Conservation (phyloP, 2,797 vertebrate genomes). For the Podarcis lilfordi region DNA sequence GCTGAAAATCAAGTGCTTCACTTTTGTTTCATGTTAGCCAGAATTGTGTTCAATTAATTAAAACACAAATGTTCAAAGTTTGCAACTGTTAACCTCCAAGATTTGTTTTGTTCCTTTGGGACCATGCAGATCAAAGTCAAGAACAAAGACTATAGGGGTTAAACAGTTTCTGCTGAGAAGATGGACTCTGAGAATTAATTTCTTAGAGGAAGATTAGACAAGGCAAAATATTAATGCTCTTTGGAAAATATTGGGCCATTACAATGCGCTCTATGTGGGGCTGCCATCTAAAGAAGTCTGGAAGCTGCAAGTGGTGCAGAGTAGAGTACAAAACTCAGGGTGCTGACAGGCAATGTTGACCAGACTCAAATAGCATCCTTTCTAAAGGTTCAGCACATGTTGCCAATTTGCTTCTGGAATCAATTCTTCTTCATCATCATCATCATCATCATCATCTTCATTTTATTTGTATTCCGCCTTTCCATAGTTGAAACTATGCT, state of each 20-base stretch:
- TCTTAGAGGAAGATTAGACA: conserved; percentile 13
- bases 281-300: too few species aligned
- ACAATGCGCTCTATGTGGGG: too few species aligned
- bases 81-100: conserved; percentile 4
- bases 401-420: too few species aligned
- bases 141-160: neutral
- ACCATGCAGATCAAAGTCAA: conserved; percentile 12
- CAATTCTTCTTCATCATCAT: too few species aligned
- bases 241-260: neutral
- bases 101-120: neutral
- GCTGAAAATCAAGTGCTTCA: neutral
- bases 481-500: too few species aligned
- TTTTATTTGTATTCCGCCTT: too few species aligned
- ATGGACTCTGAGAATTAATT: conserved; percentile 15
- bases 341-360: too few species aligned
- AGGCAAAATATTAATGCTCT: neutral
- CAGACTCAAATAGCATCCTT: too few species aligned
- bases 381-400: too few species aligned
- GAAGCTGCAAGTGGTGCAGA: too few species aligned
- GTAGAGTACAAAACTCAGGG: too few species aligned
- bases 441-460: too few species aligned
- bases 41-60: conserved; percentile 29
- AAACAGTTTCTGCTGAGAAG: neutral
- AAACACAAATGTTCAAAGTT: conserved; percentile 29
- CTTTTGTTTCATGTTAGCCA: neutral